Base-by-base conservation (phyloP, 1,140 invertebrate genomes). In the Caerostris darwini region DNA sequence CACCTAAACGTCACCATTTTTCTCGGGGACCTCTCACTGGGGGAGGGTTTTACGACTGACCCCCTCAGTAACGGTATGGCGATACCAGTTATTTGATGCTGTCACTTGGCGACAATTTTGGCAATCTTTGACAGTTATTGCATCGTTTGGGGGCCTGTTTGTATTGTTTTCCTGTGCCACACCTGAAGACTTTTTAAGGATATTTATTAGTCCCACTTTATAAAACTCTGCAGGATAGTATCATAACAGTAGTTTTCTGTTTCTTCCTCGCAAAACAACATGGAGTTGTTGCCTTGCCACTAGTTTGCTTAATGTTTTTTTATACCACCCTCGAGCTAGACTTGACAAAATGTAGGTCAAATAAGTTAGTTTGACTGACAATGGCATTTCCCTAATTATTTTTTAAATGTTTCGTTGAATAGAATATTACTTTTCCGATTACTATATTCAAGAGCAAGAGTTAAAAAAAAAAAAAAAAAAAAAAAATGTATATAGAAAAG, bases 51-150 rank as follows among this genome's bases (percentile, higher is more conserved):
- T 85, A 77, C 34, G 71, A 77, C 34, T 77, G 71, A 50, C 71
- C 71, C 71, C 71, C 71, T 50, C 8, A 77, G 34, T 34, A 77
- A 77, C 8, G 71, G 50, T 50, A 77, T 77, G 71, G 12, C 50
- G 34, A 12, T 77, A 77, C 19, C 8, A 77, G 34, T 50, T 34
- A 77, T 77, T 77, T 77, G 71, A 77, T 77, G 7, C 71, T 57
- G 53, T 57, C 59, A 61, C 59, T 87, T 87, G 34, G 59, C 58
- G 85, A 87, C 85, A 87, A 61, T 53, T 53, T 54, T 64, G 58
- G 85, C 85, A 50, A 61, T 64, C 85, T 64, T 7, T 87, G 85
- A 87, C 85, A 64, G 85, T 87, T 87, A 87, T 87, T 87, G 85
- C 85, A 54, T 85, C 82, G 56, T 85, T 85, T 85, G 82, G 14